Evolutionary conservation across 2,888 invertebrate species (phyloP), one percentile per base, ranked within the genome.

Genomic region (Drosophila pullipes): DNA sequence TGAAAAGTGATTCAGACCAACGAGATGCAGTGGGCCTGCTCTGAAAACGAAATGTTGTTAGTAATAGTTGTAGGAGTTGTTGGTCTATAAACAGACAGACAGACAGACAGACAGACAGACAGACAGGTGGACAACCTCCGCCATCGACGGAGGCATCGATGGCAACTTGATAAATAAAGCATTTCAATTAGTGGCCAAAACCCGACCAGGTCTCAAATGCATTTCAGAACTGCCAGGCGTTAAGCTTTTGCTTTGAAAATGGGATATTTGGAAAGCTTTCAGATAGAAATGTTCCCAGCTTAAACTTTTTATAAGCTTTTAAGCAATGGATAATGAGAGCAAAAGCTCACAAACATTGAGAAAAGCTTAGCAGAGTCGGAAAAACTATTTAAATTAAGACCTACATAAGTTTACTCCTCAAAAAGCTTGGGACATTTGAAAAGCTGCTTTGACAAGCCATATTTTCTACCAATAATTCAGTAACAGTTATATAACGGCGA

Each of bases 181-280:
- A 84, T 84, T 85, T 85, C 87, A 84, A 89, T 89, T 85, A 85
- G 81, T 67, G 82, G 64, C 69, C 57, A 69, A 81, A 74, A 73
- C 66, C 52, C 30, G 39, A 18, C 30, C 52, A 33, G 41, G 44
- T 28, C 39, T 59, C 13, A 47, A 62, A 77, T 67, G 50, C 18
- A 55, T 31, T 69, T 49, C n/a, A 33, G 41, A 9, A 13, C 5
- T n/a, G 49, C n/a, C 16, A 47, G 16, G 5, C 41, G 28, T 53
- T 33, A 35, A 35, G 30, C 35, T 37, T n/a, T 52, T 33, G 5
- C 18, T 57, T 39, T 57, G 13, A 6, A 41, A 39, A 44, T 6
- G 58, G 52, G 44, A 58, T 22, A 31, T 64, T 53, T 25, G 39
- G 3, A 31, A 65, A 70, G 76, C 76, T 64, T 59, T 4, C 4